These are phyloP conservation scores for Drosophila tristis DNA, from an alignment of 1,140 invertebrate species.

Conservation along the genomic window DNA sequence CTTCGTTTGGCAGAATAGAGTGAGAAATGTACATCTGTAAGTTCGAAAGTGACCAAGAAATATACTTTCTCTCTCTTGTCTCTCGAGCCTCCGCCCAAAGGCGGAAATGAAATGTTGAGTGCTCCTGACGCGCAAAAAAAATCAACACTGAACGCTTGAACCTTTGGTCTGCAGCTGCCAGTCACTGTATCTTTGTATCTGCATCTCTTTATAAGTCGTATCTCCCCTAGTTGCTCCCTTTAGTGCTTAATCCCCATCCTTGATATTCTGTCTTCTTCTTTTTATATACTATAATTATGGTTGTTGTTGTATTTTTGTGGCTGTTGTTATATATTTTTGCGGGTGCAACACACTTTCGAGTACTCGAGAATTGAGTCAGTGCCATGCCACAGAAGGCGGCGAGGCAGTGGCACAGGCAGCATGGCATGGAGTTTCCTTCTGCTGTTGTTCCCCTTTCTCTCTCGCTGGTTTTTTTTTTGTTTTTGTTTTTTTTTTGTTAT, in stretches of 20 bases:
- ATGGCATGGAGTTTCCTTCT: constrained; percentile 46
- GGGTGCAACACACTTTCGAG: constrained; percentile 77
- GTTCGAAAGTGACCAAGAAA: no score
- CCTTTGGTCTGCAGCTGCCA: no score
- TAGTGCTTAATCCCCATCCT: constrained; percentile 34
- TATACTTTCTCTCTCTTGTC: not conserved
- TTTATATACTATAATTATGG: constrained; percentile 11
- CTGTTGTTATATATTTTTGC: constrained; percentile 40
- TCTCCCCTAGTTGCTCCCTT: constrained; percentile 17
- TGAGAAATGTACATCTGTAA: no score
- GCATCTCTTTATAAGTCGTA: not conserved
- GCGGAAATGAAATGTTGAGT: constrained; percentile 40
- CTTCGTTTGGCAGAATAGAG: no score
- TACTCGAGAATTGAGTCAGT: constrained; percentile 67
- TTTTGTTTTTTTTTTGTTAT: constrained; percentile 15
- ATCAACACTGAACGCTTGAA: constrained; percentile 40
- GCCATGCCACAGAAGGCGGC: constrained; percentile 26
- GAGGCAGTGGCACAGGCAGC: constrained; percentile 2
- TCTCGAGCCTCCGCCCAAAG: constrained; percentile 41
- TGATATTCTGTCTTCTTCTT: constrained; percentile 12
- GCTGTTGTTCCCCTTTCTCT: constrained; percentile 22
- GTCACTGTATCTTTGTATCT: no score
- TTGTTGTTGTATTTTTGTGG: constrained; percentile 2
- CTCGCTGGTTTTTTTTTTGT: constrained; percentile 7
- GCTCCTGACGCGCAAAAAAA: constrained; percentile 71